These are phyloP conservation scores for Sander vitreus DNA, from an alignment of 2,113 vertebrate species.

Conservation along the genomic window DNA sequence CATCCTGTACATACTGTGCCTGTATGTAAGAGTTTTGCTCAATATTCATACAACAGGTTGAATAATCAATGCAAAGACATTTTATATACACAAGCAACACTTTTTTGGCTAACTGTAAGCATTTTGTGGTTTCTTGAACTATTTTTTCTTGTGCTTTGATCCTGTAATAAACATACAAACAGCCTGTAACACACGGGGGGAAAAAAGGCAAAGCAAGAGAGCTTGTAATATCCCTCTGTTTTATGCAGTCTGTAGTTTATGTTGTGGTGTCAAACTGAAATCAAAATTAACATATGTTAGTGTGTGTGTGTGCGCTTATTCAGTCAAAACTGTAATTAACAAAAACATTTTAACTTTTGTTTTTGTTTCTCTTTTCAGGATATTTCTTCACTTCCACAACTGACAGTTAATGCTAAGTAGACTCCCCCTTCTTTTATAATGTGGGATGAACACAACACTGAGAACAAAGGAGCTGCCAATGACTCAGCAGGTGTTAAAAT, in stretches of 20 bases:
- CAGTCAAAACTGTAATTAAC: too few relatives aligned
- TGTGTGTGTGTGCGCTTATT: too few relatives aligned
- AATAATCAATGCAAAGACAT: not conserved
- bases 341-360: not conserved
- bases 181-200: not conserved
- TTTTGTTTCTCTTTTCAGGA: not conserved
- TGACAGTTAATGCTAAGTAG: not conserved
- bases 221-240: not conserved
- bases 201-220: not conserved
- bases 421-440: not conserved
- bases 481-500: not conserved
- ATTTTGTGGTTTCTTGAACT: not conserved
- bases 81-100: not conserved
- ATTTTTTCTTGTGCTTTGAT: not conserved
- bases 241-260: not conserved
- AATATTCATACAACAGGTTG: not conserved
- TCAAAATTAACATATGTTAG: not conserved
- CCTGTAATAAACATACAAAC: too few relatives aligned
- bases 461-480: not conserved
- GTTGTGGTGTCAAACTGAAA: not conserved
- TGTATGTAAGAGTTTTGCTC: not conserved
- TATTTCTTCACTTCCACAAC: not conserved
- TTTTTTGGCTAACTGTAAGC: not conserved
- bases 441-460: not conserved
- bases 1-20: too few relatives aligned